Evolutionary conservation across 2,888 invertebrate genomes (phyloP).

Genomic region (Pammene aurita): DNA sequence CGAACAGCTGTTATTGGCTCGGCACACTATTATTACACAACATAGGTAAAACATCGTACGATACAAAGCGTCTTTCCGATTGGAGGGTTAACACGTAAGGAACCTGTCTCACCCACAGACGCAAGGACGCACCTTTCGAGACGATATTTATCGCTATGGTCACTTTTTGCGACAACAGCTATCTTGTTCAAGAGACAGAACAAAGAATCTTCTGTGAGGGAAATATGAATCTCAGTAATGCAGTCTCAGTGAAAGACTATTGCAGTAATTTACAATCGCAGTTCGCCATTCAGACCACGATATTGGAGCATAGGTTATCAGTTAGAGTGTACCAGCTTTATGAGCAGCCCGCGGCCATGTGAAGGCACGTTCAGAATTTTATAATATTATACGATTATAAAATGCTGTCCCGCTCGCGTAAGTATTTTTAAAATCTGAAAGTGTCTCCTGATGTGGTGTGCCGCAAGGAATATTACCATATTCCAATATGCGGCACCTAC

Average conservation of each 20-base stretch:
- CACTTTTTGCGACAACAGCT: constrained; percentile 19
- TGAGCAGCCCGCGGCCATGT: constrained; percentile 47
- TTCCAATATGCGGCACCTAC: no score
- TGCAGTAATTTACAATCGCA: constrained; percentile 50
- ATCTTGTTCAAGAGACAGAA: constrained; percentile 9
- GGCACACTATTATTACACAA: constrained; percentile 60
- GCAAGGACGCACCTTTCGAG: constrained; percentile 38
- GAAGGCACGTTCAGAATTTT: constrained; percentile 5
- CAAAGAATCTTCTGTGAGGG: constrained; percentile 25
- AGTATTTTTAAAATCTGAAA: background rate
- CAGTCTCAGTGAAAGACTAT: constrained; percentile 30
- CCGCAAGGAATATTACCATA: constrained; percentile 50
- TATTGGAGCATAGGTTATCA: constrained; percentile 65
- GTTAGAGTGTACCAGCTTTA: constrained; percentile 54
- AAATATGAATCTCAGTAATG: constrained; percentile 37
- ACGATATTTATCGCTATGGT: constrained; percentile 28
- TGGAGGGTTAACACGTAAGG: constrained; percentile 47
- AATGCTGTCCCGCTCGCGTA: background rate
- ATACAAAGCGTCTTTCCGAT: constrained; percentile 50
- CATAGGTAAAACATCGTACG: constrained; percentile 70
- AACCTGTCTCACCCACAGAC: constrained; percentile 39
- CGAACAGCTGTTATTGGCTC: constrained; percentile 67
- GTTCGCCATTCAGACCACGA: constrained; percentile 54
- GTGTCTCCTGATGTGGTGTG: constrained; percentile 41
- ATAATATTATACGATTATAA: background rate